A percentile compares a stretch with the other conserved stretches of the same genome.
Conservation (phyloP, 2,113 vertebrate genomes). For the Anhinga rufa region DNA sequence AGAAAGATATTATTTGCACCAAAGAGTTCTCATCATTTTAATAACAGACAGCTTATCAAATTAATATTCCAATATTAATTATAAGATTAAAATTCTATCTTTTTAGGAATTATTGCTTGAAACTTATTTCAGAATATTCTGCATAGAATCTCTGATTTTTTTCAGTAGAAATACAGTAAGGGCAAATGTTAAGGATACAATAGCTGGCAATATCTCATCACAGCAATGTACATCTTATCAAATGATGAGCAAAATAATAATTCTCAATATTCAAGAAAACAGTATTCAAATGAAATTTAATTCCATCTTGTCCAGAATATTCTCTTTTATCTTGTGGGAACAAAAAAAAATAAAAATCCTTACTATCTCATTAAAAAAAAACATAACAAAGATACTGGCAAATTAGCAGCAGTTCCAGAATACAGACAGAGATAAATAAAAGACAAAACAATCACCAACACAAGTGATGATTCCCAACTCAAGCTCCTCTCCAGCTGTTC, state of each 20-base stretch:
- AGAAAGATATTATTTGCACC: background rate
- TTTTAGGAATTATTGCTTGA: background rate
- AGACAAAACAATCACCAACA: conserved; percentile 9
- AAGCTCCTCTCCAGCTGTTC: background rate
- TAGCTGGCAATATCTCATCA: background rate
- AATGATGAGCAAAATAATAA: background rate
- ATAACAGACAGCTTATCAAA: background rate
- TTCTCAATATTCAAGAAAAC: background rate
- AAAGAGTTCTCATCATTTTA: background rate
- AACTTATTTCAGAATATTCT: background rate
- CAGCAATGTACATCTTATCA: background rate
- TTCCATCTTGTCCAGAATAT: background rate
- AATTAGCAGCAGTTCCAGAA: background rate
- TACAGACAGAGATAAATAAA: background rate
- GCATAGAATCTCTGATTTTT: background rate
- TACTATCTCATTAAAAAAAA: background rate
- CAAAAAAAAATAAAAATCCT: background rate
- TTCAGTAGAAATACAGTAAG: background rate
- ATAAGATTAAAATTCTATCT: background rate
- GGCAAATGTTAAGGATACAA: background rate
- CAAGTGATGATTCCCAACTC: conserved; percentile 13
- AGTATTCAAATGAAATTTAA: background rate
- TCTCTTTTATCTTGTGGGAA: background rate
- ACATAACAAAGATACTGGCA: background rate
- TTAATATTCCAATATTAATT: background rate